Base-by-base conservation (phyloP, 2,113 vertebrate species). In the Ammospiza nelsoni region DNA sequence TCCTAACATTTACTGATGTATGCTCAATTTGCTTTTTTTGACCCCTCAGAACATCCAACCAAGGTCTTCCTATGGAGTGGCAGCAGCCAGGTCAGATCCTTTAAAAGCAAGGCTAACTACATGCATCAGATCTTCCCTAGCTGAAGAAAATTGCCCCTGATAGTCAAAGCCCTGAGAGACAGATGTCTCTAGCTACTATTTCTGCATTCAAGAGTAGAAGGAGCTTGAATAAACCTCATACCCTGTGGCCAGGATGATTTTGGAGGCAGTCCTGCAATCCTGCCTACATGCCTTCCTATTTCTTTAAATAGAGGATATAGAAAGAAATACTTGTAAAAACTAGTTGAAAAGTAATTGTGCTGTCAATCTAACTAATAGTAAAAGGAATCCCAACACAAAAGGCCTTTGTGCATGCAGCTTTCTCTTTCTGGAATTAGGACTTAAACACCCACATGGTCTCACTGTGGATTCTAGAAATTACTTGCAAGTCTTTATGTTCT, bases 361-460 rank as follows among this genome's bases (percentile, higher is more conserved):
- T 58, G 59, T 10, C 11, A 41, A 51, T 39, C 39, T 54, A 52
- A 81, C 25, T 24, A 29, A 28, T 9, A 44, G 11, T 35, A 68
- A 75, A 83, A 39, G 10, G 35, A 61, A 33, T 11, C 5, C 33
- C 20, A 19, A 19, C 7, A 61, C 18, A n/a, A 75, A 73, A 9
- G 9, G 4, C 52, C 29, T 75, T 48, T 73, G 43, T 81, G n/a
- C 21, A 29, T 16, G 4, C 11, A 59, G 29, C 6, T 35, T 39
- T 52, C 23, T 20, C 54, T 74, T 54, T 74, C n/a, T 71, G 57
- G 58, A 88, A 66, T 1, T 37, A 21, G 13, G 27, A 41, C 21
- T 76, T 84, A 58, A 49, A 41, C 9, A 15, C 0, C 0, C 29
- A 20, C 0, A 5, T 46, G 49, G 15, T 68, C 37, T 66, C 27